These are phyloP conservation scores for Pomacea maculata DNA, from an alignment of 1,140 invertebrate genomes.

Conservation along the genomic window DNA sequence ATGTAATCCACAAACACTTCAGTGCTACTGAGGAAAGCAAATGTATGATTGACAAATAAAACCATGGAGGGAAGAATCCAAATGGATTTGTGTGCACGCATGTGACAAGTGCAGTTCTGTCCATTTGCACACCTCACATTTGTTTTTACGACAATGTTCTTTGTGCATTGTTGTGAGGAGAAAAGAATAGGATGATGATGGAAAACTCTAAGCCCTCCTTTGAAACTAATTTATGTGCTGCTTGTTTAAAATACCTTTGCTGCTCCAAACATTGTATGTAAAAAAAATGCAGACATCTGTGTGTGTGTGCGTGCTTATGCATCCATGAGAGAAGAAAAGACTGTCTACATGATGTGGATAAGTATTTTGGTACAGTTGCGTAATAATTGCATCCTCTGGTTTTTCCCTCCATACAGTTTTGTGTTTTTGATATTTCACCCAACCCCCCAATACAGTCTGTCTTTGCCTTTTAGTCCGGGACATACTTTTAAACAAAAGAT, in stretches of 20 bases:
- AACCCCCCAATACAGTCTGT: background rate
- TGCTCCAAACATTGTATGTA: too few species aligned
- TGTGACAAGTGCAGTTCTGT: too few species aligned
- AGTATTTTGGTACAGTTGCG: background rate
- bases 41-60: too few species aligned
- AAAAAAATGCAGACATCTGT: too few species aligned
- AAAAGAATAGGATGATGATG: background rate
- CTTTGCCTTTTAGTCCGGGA: background rate
- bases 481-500: too few species aligned
- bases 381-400: background rate
- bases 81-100: too few species aligned
- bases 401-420: background rate
- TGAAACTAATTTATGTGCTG: background rate
- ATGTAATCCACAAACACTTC: too few species aligned
- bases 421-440: background rate
- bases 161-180: background rate
- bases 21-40: too few species aligned
- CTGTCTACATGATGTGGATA: too few species aligned
- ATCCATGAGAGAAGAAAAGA: background rate
- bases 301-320: too few species aligned
- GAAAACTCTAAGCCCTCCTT: background rate
- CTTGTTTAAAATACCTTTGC: background rate
- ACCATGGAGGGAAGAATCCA: too few species aligned
- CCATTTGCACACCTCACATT: background rate
- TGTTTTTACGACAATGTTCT: background rate